Conservation (phyloP, 1,140 invertebrate genomes). For the Gonatopus flavifemur region DNA sequence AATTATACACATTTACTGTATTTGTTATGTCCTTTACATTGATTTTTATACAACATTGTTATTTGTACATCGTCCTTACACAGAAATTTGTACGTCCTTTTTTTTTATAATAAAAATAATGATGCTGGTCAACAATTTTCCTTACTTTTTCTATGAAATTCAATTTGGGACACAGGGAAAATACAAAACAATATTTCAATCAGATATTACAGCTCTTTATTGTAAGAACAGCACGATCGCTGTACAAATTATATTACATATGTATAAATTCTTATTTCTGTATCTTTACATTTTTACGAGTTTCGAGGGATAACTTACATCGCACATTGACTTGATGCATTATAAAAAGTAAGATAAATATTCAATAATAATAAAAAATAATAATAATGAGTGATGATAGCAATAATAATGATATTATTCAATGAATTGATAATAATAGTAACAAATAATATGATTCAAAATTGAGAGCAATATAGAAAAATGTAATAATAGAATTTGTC, state of each 20-base stretch:
- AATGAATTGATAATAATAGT: too few relatives aligned
- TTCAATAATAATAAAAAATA: conserved; percentile 24
- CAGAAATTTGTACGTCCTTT: conserved; percentile 2
- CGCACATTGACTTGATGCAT: conserved; percentile 37
- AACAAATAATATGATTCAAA: too few relatives aligned
- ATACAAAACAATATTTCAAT: neutral
- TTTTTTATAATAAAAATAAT: neutral
- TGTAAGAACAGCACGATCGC: conserved; percentile 39
- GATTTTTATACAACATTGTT: too few relatives aligned
- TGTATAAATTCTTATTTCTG: conserved; percentile 53
- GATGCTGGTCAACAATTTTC: too few relatives aligned
- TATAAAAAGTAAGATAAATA: conserved; percentile 24
- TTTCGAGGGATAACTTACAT: conserved; percentile 41
- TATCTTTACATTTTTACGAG: conserved; percentile 46
- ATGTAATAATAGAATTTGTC: too few relatives aligned
- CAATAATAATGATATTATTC: too few relatives aligned
- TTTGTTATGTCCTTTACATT: too few relatives aligned
- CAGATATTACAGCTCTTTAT: conserved; percentile 49
- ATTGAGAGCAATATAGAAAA: too few relatives aligned
- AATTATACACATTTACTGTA: too few relatives aligned
- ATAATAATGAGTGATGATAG: too few relatives aligned
- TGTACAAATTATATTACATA: conserved; percentile 54
- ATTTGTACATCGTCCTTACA: too few relatives aligned
- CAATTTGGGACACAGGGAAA: neutral
- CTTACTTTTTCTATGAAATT: too few relatives aligned